Evolutionary conservation across 2,888 invertebrate genomes (phyloP).

Genomic region (Calephelis perditalis): DNA sequence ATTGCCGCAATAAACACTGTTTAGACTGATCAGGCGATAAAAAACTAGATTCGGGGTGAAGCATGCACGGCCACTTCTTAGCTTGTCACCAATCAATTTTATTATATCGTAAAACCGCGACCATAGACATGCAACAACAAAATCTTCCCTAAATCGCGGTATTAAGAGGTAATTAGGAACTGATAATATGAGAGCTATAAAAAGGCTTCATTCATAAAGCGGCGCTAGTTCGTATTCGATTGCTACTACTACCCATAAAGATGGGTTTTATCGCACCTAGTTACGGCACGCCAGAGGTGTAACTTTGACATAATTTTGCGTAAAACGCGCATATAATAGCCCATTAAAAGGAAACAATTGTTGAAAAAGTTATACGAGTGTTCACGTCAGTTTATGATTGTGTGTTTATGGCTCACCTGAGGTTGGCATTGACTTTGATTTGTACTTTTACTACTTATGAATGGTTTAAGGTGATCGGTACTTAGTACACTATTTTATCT

Average conservation of each 20-base stretch:
- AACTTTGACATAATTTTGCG: slow-evolving; percentile 76
- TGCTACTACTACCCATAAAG: slow-evolving; percentile 69
- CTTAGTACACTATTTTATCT: background rate
- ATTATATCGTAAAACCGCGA: slow-evolving; percentile 67
- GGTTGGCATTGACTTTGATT: slow-evolving; percentile 77
- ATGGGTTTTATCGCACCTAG: slow-evolving; percentile 71
- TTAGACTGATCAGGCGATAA: slow-evolving; percentile 70
- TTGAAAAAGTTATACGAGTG: slow-evolving; percentile 77
- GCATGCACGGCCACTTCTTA: slow-evolving; percentile 24
- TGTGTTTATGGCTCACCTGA: slow-evolving; percentile 73
- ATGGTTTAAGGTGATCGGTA: slow-evolving; percentile 20
- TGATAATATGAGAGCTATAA: slow-evolving; percentile 71
- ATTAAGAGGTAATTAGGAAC: slow-evolving; percentile 67
- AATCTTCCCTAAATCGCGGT: slow-evolving; percentile 64
- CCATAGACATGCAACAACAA: slow-evolving; percentile 65
- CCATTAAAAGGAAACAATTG: slow-evolving; percentile 78
- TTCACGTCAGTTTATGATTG: slow-evolving; percentile 75
- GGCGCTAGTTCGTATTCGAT: slow-evolving; percentile 67
- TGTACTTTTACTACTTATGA: slow-evolving; percentile 65
- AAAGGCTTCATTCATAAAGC: slow-evolving; percentile 71
- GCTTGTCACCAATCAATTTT: slow-evolving; percentile 50
- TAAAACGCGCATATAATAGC: slow-evolving; percentile 75
- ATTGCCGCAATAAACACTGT: slow-evolving; percentile 76
- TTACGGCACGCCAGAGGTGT: slow-evolving; percentile 73
- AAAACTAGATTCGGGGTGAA: slow-evolving; percentile 24